These are phyloP conservation scores for Trogon surrucura DNA, from an alignment of 2,113 vertebrate species.

Conservation along the genomic window DNA sequence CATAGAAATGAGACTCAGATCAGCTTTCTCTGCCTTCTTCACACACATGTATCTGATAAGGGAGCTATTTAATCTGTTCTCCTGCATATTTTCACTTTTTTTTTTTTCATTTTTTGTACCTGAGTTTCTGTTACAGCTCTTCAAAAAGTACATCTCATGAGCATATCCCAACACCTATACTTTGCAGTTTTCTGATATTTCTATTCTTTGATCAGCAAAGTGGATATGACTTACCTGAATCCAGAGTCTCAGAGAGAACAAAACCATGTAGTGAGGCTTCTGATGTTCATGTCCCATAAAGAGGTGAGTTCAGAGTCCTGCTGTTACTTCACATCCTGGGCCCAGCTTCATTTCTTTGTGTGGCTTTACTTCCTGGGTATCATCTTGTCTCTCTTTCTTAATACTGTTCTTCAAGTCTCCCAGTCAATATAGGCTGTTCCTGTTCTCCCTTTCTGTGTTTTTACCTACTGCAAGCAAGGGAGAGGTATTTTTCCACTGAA, in stretches of 20 bases:
- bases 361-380: background rate
- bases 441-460: background rate
- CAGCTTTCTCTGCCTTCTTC: background rate
- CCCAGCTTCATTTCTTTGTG: background rate
- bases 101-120: background rate
- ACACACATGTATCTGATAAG: background rate
- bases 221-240: background rate
- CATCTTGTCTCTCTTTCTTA: background rate
- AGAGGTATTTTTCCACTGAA: background rate
- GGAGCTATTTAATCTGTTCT: background rate
- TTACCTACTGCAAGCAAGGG: background rate
- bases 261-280: background rate
- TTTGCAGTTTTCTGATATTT: background rate
- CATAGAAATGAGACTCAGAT: background rate
- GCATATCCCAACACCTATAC: background rate
- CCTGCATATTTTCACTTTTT: background rate
- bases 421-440: background rate
- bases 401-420: background rate
- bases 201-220: background rate
- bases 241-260: background rate
- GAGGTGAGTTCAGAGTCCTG: background rate
- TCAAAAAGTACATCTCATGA: background rate
- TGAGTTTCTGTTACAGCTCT: background rate
- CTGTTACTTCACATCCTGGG: background rate
- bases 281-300: background rate